Evolutionary conservation across 2,113 vertebrate species (phyloP).

Genomic region (Amblyopsis rosae): DNA sequence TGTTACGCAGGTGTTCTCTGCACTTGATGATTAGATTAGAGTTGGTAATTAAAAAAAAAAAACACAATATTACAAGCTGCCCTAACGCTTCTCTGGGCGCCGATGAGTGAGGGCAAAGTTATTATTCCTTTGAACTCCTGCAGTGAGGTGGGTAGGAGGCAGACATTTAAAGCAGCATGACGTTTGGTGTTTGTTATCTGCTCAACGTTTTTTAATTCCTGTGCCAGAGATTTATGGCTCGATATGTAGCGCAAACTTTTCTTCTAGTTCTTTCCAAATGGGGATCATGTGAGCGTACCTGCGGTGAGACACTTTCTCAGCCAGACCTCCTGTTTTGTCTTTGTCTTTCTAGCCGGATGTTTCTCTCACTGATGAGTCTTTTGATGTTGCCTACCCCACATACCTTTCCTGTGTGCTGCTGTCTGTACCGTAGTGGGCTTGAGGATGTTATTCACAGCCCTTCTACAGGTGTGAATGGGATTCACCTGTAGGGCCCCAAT

Average conservation of each 20-base stretch:
- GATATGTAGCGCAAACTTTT: constrained; percentile 69
- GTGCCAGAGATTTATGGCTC: constrained; percentile 72
- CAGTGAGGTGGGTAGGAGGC: constrained; percentile 71
- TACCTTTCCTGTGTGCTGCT: constrained; percentile 24
- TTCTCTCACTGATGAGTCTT: constrained; percentile 22
- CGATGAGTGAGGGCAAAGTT: constrained; percentile 80
- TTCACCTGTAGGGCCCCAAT: constrained; percentile 45
- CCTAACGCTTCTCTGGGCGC: constrained; percentile 80
- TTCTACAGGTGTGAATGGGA: constrained; percentile 34
- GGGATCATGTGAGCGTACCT: constrained; percentile 66
- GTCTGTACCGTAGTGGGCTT: constrained; percentile 9
- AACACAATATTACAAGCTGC: constrained; percentile 77
- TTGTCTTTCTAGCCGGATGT: neutral
- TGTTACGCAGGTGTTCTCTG: constrained; percentile 47
- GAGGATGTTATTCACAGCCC: constrained; percentile 25
- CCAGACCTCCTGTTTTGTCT: neutral
- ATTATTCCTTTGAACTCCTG: constrained; percentile 83
- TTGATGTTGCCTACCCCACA: constrained; percentile 11
- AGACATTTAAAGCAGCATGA: constrained; percentile 82
- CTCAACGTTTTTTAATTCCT: constrained; percentile 75
- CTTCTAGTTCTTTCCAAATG: constrained; percentile 29
- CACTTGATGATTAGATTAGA: constrained; percentile 77
- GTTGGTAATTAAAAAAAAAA: constrained; percentile 78
- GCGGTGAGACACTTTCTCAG: constrained; percentile 35
- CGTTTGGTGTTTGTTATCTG: constrained; percentile 79